These are phyloP conservation scores for Maccullochella peelii DNA, from an alignment of 2,113 vertebrate species.

Conservation along the genomic window DNA sequence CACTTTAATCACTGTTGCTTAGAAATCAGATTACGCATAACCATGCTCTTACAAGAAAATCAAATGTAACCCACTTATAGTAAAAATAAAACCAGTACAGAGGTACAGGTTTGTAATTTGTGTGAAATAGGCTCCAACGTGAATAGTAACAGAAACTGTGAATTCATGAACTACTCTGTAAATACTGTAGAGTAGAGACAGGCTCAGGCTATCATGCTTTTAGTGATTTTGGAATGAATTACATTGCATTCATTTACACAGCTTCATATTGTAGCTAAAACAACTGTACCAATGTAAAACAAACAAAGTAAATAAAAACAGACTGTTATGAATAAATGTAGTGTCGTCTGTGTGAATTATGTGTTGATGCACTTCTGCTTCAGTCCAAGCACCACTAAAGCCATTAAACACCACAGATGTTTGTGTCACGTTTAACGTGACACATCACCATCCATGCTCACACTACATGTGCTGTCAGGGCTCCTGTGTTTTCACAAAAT, in stretches of 20 bases:
- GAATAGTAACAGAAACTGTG: conserved; percentile 35
- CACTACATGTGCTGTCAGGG: not conserved
- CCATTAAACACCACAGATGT: not conserved
- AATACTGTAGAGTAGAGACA: conserved; percentile 44
- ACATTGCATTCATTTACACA: conserved; percentile 13
- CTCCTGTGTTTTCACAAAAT: not conserved
- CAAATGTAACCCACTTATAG: conserved; percentile 1
- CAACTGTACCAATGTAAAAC: conserved; percentile 26
- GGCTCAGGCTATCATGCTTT: conserved; percentile 18
- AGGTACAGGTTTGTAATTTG: conserved; percentile 1
- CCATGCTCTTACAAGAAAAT: not conserved
- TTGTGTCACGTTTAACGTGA: not conserved
- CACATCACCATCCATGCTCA: not conserved
- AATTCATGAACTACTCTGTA: conserved; percentile 46
- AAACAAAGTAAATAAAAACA: conserved; percentile 35
- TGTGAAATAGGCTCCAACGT: conserved; percentile 33
- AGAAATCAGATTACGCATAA: not conserved
- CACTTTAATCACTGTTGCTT: not conserved
- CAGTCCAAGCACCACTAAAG: no score
- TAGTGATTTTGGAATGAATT: conserved; percentile 31
- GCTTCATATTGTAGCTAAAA: conserved; percentile 16
- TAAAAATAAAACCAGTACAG: conserved; percentile 12
- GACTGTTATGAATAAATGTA: conserved; percentile 19
- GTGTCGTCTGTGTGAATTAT: not conserved
- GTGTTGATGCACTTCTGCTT: not conserved